These are phyloP conservation scores for Jacana jacana DNA, from an alignment of 2,113 vertebrate genomes.

Conservation along the genomic window DNA sequence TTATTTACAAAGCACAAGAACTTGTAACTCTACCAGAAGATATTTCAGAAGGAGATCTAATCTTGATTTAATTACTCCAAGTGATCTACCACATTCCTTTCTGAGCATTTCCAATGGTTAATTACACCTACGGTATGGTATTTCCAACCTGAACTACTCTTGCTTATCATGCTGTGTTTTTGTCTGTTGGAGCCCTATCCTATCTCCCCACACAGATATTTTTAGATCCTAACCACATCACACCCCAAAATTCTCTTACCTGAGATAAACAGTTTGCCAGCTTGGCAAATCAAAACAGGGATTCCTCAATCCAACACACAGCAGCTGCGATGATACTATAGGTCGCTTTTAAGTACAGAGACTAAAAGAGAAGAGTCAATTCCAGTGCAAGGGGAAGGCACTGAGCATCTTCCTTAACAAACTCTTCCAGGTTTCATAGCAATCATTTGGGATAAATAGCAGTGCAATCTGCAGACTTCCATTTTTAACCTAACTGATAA, in stretches of 20 bases:
- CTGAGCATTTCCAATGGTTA: constrained; percentile 25
- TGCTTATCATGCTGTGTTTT: constrained; percentile 36
- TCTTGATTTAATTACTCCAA: constrained; percentile 60
- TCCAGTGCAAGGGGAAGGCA: background rate
- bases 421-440: background rate
- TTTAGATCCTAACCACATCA: constrained; percentile 56
- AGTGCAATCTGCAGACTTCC: background rate
- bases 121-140: background rate
- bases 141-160: background rate
- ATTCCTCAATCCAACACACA: background rate
- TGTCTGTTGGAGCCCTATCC: constrained; percentile 30
- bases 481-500: background rate
- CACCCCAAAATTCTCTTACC: constrained; percentile 13
- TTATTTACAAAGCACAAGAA: constrained; percentile 56
- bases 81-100: constrained; percentile 55
- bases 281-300: constrained; percentile 39
- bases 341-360: background rate
- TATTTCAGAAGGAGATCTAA: constrained; percentile 54
- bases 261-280: background rate
- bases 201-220: constrained; percentile 18
- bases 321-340: background rate
- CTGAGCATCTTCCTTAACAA: background rate
- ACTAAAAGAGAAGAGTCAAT: background rate
- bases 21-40: constrained; percentile 41
- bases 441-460: background rate